phyloP scores from a whole-genome alignment of 2,113 vertebrate species.

The Serilophus lunatus region DNA sequence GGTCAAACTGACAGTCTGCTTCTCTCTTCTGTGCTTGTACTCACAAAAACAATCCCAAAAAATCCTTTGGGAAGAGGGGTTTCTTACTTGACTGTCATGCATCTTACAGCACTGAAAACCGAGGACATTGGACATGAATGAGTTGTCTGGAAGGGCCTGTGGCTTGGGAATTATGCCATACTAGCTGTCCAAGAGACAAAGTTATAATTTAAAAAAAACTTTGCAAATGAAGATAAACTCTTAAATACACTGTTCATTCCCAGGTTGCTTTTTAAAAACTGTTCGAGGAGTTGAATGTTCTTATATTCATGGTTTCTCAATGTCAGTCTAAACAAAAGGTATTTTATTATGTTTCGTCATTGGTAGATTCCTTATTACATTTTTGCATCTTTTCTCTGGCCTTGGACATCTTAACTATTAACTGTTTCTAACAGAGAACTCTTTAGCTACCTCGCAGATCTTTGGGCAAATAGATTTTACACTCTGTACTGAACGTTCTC shows the following conservation, averaged over 20 bases:
- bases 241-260: not conserved
- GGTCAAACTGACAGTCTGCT: not conserved
- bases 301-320: not conserved
- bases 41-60: not conserved
- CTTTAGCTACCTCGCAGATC: not conserved
- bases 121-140: not conserved
- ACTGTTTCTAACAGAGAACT: not conserved
- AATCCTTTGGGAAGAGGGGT: not conserved
- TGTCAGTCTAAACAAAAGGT: not conserved
- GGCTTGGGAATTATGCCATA: not conserved
- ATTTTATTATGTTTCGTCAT: not conserved
- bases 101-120: not conserved
- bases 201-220: not conserved
- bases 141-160: not conserved
- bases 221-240: not conserved
- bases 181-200: not conserved
- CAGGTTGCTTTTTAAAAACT: not conserved
- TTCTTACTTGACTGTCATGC: not conserved
- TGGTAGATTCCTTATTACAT: not conserved
- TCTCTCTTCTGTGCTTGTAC: not conserved
- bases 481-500: not conserved
- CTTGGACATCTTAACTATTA: not conserved
- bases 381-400: not conserved
- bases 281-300: not conserved
- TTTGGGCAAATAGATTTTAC: not conserved